phyloP scores from a whole-genome alignment of 2,797 vertebrate genomes.

The Philypnodon macrostomus region DNA sequence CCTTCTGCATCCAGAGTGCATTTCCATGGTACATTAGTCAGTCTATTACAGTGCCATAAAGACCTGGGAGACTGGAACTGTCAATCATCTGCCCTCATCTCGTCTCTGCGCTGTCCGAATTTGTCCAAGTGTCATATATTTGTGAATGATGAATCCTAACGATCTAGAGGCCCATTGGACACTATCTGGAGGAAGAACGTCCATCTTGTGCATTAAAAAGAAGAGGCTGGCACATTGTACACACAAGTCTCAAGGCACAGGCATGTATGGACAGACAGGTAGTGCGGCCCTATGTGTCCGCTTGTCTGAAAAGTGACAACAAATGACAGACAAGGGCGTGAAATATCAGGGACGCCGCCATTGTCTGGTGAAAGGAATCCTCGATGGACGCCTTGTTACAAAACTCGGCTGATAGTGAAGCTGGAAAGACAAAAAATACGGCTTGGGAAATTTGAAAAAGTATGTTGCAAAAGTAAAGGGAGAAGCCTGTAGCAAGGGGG shows the following conservation, averaged over 20 bases:
- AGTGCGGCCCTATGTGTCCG: slow-evolving; percentile 45
- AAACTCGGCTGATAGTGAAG: slow-evolving; percentile 30
- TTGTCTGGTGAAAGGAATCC: slow-evolving; percentile 67
- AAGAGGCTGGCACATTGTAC: slow-evolving; percentile 77
- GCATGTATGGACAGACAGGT: slow-evolving; percentile 88
- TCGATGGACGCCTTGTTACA: slow-evolving; percentile 59
- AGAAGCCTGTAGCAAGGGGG: slow-evolving; percentile 18
- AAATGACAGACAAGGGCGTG: slow-evolving; percentile 54
- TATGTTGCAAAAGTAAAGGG: slow-evolving; percentile 16
- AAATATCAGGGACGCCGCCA: slow-evolving; percentile 57
- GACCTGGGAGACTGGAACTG: slow-evolving; percentile 89
- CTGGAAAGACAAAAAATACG: slow-evolving; percentile 23
- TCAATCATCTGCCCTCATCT: slow-evolving; percentile 96
- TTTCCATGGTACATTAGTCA: slow-evolving; percentile 99
- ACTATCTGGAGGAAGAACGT: slow-evolving; percentile 63
- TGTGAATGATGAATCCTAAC: slow-evolving; percentile 96
- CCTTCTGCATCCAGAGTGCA: slow-evolving; percentile 88
- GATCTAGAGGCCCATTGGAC: slow-evolving; percentile 60
- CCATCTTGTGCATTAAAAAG: slow-evolving; percentile 74
- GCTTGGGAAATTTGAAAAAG: slow-evolving; percentile 19
- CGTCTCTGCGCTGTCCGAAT: slow-evolving; percentile 87
- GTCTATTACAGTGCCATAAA: slow-evolving; percentile 96
- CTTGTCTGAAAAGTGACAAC: slow-evolving; percentile 29
- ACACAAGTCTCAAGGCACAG: slow-evolving; percentile 83
- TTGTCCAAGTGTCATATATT: slow-evolving; percentile 90